Evolutionary conservation across 35 echinoderm and acorn worm genomes (phyloP).

Genomic region (Stichopus chloronotus): DNA sequence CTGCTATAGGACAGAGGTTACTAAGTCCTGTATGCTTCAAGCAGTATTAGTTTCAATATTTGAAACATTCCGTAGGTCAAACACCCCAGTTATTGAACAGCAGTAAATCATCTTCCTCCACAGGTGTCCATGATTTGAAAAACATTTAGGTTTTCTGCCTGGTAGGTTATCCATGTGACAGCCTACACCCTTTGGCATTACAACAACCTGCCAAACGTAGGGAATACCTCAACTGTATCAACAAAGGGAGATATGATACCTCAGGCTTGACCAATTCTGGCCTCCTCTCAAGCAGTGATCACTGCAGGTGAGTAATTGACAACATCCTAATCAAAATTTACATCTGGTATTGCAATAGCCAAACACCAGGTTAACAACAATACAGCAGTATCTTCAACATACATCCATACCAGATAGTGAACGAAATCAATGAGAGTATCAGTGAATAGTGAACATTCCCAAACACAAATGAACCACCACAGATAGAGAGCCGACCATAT

Average conservation of each 20-base stretch:
- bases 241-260: not conserved
- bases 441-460: no score
- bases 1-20: no score
- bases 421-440: no score
- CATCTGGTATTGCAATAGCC: not conserved
- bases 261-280: not conserved
- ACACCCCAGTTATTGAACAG: not conserved
- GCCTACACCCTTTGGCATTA: conserved; percentile 5
- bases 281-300: conserved; percentile 13
- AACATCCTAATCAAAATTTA: conserved; percentile 6
- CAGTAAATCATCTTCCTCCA: conserved; percentile 9
- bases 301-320: conserved; percentile 14
- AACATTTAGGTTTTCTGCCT: not conserved
- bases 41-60: not conserved
- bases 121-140: conserved; percentile 5
- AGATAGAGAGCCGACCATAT: no score
- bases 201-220: not conserved
- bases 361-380: not conserved
- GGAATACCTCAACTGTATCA: conserved; percentile 7
- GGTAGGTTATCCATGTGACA: not conserved
- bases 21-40: not conserved
- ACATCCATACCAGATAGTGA: no score
- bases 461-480: no score
- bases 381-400: no score
- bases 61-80: conserved; percentile 10